These are phyloP conservation scores for Buteo buteo DNA, from an alignment of 2,113 vertebrate genomes.

Conservation along the genomic window DNA sequence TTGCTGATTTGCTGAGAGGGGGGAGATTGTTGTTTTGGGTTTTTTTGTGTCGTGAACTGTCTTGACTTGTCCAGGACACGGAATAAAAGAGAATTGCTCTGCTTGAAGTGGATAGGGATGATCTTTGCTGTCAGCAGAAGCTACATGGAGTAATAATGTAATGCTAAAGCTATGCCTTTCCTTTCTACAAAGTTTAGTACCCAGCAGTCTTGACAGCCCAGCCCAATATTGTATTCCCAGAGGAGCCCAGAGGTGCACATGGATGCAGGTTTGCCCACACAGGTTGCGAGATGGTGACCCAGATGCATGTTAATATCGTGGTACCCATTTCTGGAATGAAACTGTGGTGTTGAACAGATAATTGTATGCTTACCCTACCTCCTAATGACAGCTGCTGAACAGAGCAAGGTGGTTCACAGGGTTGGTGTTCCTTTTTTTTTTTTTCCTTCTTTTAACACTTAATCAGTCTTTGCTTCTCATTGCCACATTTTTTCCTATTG, in stretches of 20 bases:
- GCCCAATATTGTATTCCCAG: background rate
- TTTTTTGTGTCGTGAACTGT: background rate
- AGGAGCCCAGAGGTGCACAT: background rate
- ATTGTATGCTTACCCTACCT: background rate
- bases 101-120: background rate
- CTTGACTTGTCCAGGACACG: background rate
- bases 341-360: background rate
- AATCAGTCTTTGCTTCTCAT: background rate
- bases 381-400: background rate
- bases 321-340: background rate
- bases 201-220: background rate
- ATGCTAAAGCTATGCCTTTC: background rate
- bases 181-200: rapidly evolving
- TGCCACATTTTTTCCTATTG: background rate
- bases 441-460: background rate
- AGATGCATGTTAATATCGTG: rapidly evolving
- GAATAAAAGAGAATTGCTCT: background rate
- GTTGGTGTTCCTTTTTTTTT: background rate
- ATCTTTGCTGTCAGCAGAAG: background rate
- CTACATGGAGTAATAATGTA: background rate
- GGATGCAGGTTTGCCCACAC: background rate
- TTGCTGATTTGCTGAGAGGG: background rate
- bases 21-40: background rate
- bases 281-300: no score
- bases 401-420: background rate